Conservation (phyloP, 2,113 vertebrate genomes). For the Pachypanchax playfairii region DNA sequence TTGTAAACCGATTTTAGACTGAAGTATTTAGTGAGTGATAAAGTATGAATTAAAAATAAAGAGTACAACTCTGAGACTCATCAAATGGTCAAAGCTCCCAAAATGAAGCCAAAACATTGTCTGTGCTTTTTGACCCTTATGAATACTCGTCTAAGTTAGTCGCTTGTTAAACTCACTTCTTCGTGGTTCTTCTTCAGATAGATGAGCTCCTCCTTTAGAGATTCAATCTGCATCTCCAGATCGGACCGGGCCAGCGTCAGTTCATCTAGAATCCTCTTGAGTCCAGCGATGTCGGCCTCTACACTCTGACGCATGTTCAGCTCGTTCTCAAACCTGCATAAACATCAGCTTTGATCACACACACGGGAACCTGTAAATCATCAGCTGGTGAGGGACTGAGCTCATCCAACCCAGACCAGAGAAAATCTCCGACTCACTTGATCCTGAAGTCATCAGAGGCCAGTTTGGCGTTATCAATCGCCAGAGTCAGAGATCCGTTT, state of each 20-base stretch:
- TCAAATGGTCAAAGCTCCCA: no score
- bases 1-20: background rate
- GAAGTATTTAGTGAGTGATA: no score
- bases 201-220: conserved; percentile 72
- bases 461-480: conserved; percentile 82
- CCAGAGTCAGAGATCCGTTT: conserved; percentile 74
- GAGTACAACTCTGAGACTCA: no score
- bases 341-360: background rate
- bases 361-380: no score
- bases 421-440: conserved; percentile 77
- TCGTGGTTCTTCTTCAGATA: conserved; percentile 76
- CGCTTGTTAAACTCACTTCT: conserved; percentile 55
- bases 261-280: conserved; percentile 79
- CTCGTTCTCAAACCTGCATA: conserved; percentile 84
- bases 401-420: no score
- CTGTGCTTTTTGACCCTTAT: background rate
- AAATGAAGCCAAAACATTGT: no score
- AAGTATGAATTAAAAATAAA: no score
- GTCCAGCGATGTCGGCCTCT: conserved; percentile 83
- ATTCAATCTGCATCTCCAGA: conserved; percentile 73
- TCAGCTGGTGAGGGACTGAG: no score
- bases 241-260: conserved; percentile 72
- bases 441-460: conserved; percentile 82
- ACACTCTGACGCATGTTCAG: conserved; percentile 82
- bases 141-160: no score